Conservation (phyloP, 2,113 vertebrate species). For the Peucedramus taeniatus region DNA sequence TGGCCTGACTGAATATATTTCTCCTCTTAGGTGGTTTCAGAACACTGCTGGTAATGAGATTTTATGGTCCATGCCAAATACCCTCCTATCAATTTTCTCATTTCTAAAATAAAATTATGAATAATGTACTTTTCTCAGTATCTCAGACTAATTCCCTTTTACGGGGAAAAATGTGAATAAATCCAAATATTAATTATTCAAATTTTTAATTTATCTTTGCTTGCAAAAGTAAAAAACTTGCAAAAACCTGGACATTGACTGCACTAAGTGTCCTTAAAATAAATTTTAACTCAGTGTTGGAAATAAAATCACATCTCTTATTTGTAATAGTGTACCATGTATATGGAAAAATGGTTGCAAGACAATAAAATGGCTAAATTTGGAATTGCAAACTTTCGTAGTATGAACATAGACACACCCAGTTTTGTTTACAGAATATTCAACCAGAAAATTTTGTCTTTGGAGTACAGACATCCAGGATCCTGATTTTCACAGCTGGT, state of each 20-base stretch:
- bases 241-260: background rate
- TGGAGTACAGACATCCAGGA: background rate
- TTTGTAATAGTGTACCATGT: background rate
- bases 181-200: background rate
- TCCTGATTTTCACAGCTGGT: background rate
- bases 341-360: background rate
- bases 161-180: background rate
- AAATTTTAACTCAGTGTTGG: background rate
- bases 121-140: slow-evolving; percentile 28
- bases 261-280: background rate
- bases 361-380: background rate
- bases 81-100: background rate
- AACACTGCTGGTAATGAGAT: slow-evolving; percentile 40
- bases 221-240: background rate
- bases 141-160: slow-evolving; percentile 45
- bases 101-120: slow-evolving; percentile 44
- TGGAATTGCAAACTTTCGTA: background rate
- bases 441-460: background rate
- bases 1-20: background rate
- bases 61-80: slow-evolving; percentile 30
- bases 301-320: background rate
- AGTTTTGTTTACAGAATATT: background rate
- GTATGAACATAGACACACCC: too few species aligned
- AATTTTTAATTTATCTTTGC: background rate
- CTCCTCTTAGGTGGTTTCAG: background rate